These are phyloP conservation scores for Caenorhabditis macrosperma DNA, from an alignment of 2,888 invertebrate species.

Conservation along the genomic window DNA sequence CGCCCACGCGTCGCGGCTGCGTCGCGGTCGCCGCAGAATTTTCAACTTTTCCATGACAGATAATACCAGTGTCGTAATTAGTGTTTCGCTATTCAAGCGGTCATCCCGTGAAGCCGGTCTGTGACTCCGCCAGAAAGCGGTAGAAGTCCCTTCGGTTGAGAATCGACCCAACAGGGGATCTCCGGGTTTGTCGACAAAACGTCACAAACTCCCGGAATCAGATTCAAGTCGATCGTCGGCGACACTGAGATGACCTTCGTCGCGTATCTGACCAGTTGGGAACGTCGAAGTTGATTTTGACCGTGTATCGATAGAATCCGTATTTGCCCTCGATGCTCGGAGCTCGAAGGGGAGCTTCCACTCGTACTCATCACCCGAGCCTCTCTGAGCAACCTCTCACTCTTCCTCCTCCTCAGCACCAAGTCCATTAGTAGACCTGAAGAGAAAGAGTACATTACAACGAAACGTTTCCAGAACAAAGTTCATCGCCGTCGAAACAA, in stretches of 20 bases:
- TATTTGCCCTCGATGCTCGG: conserved; percentile 38
- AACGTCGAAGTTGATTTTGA: conserved; percentile 34
- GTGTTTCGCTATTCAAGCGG: too few species aligned
- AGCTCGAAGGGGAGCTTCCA: conserved; percentile 56
- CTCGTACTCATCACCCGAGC: conserved; percentile 40
- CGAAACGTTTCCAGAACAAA: neutral
- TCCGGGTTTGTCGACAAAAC: neutral
- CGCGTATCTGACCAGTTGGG: conserved; percentile 19
- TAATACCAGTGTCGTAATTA: too few species aligned
- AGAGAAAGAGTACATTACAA: too few species aligned
- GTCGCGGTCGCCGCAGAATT: too few species aligned
- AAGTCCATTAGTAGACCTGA: too few species aligned
- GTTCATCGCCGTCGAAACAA: neutral
- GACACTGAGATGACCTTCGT: conserved; percentile 35
- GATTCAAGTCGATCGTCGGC: conserved; percentile 27
- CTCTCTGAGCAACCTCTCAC: conserved; percentile 26
- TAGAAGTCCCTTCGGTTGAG: neutral
- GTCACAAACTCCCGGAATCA: conserved; percentile 2
- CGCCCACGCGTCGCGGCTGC: neutral
- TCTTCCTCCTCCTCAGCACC: conserved; percentile 19
- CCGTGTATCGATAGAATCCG: conserved; percentile 44
- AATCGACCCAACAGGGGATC: neutral
- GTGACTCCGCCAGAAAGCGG: too few species aligned
- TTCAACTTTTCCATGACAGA: too few species aligned
- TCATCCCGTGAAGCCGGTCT: too few species aligned